A percentile compares a stretch with the other conserved stretches of the same genome.
phyloP scores from a whole-genome alignment of 64 coral and sea anemone species.

The Pachyseris speciosa region DNA sequence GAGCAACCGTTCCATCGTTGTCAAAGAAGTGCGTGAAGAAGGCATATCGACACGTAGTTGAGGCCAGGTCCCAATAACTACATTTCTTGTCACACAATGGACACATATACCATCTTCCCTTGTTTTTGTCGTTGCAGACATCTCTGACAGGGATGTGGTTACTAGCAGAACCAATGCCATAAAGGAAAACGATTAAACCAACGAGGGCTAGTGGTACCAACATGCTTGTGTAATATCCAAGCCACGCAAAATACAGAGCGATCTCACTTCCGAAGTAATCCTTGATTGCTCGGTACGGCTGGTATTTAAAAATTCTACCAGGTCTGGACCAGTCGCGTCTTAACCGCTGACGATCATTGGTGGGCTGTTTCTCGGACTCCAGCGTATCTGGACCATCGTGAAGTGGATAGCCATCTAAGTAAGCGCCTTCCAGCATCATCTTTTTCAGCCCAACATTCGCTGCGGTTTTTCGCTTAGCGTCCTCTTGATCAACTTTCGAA shows the following conservation, averaged over 20 bases:
- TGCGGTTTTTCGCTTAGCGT: not conserved
- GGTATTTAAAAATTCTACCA: slow-evolving; percentile 63
- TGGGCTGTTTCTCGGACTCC: not conserved
- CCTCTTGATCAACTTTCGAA: not conserved
- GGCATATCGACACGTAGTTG: no score
- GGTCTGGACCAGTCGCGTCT: slow-evolving; percentile 14
- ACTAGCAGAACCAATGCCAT: slow-evolving; percentile 44
- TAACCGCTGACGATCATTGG: slow-evolving; percentile 68
- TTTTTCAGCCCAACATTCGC: not conserved
- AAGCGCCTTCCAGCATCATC: slow-evolving; percentile 10
- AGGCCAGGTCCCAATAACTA: no score
- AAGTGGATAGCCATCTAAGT: slow-evolving; percentile 48
- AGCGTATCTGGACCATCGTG: slow-evolving; percentile 62
- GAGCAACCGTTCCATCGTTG: no score
- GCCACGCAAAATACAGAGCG: slow-evolving; percentile 80
- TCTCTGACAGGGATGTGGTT: slow-evolving; percentile 55
- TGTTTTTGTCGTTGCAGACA: slow-evolving; percentile 59
- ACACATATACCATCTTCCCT: slow-evolving; percentile 73
- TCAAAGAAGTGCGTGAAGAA: no score
- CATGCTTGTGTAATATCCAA: slow-evolving; percentile 79
- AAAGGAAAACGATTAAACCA: no score
- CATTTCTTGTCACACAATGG: slow-evolving; percentile 77
- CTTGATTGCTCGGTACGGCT: slow-evolving; percentile 80
- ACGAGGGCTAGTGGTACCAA: slow-evolving; percentile 78
- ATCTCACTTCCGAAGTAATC: slow-evolving; percentile 75